Percentiles rank a stretch among this genome's conserved stretches.
Evolutionary conservation across 1,140 invertebrate species (phyloP).

Genomic region (Leptinotarsa texana): DNA sequence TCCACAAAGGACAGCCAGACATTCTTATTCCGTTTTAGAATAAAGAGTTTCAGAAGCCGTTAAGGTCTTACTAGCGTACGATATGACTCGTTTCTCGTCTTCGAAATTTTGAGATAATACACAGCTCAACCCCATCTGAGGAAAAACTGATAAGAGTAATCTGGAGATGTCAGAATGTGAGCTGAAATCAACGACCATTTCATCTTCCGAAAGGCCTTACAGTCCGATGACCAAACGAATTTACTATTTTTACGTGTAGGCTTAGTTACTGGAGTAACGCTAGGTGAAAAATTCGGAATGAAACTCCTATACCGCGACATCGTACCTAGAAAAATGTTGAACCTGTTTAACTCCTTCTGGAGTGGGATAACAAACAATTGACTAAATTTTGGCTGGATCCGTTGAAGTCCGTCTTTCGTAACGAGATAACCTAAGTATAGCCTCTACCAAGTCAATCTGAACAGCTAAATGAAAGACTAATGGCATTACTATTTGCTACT

Average conservation of each 20-base stretch:
- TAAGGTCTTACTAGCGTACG: slow-evolving; percentile 54
- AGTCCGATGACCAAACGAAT: too few relatives aligned
- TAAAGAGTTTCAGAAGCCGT: slow-evolving; percentile 54
- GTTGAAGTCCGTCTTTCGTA: slow-evolving; percentile 7
- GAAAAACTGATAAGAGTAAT: slow-evolving; percentile 8
- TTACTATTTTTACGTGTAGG: too few relatives aligned
- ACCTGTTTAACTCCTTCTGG: slow-evolving; percentile 47
- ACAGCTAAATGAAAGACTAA: too few relatives aligned
- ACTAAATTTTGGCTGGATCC: slow-evolving; percentile 36
- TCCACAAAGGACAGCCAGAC: slow-evolving; percentile 49
- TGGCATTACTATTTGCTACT: too few relatives aligned
- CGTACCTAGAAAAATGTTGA: slow-evolving; percentile 23
- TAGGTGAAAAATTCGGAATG: background rate
- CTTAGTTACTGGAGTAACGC: too few relatives aligned
- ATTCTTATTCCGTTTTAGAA: slow-evolving; percentile 45
- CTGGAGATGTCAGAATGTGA: slow-evolving; percentile 26
- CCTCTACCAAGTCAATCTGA: too few relatives aligned
- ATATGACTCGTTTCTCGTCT: slow-evolving; percentile 45
- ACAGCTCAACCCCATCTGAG: slow-evolving; percentile 39
- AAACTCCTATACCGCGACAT: background rate
- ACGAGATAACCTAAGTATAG: slow-evolving; percentile 13
- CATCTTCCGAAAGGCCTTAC: background rate
- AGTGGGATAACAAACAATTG: slow-evolving; percentile 39
- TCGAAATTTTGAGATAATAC: slow-evolving; percentile 43
- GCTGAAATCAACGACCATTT: background rate